Evolutionary conservation across 2,797 vertebrate genomes (phyloP), one percentile per base, ranked within the genome.

Genomic region (Halcyon chelicuti): DNA sequence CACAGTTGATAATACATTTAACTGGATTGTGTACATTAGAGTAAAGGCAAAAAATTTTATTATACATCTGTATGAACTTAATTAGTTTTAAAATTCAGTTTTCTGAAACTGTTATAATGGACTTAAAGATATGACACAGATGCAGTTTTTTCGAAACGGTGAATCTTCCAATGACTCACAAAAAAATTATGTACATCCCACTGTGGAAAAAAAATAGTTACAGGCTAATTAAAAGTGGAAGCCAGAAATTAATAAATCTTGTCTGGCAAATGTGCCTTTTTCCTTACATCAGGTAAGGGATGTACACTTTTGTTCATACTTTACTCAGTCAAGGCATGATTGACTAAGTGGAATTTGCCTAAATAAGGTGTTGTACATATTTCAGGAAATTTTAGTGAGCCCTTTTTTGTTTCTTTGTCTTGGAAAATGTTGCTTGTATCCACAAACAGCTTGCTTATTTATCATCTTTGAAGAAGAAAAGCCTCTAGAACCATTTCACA

Each of bases 401-500:
- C 42, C 25, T 76, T 62, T 77, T 71, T 94, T 19, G 22, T 55
- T 90, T 82, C 77, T 81, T 22, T 46, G 14, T 83, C 84, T 75
- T 91, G 72, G 81, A 92, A 92, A 87, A 40, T 28, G 20, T 13
- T 70, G 31, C 20, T 26, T 83, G 49, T 95, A 86, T 68, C 51
- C 62, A 93, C 82, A 90, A 91, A 67, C 61, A 94, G 60, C 31
- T 65, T 63, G 62, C 49, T 72, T 75, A 28, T 90, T 83, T 91
- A 39, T 55, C 46, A 75, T 77, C 82, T 74, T 65, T 76, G 51
- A 28, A 79, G 33, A 71, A 65, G 33, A 80, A 90, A 84, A 93
- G 5, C 11, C 12, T 73, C 49, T 58, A 85, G 46, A 76, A 52
- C 12, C 12, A 14, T 84, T 63, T 80, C 35, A 82, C 28, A 87